phyloP scores from a whole-genome alignment of 2,797 vertebrate genomes.

The Cyprinodon diabolis region DNA sequence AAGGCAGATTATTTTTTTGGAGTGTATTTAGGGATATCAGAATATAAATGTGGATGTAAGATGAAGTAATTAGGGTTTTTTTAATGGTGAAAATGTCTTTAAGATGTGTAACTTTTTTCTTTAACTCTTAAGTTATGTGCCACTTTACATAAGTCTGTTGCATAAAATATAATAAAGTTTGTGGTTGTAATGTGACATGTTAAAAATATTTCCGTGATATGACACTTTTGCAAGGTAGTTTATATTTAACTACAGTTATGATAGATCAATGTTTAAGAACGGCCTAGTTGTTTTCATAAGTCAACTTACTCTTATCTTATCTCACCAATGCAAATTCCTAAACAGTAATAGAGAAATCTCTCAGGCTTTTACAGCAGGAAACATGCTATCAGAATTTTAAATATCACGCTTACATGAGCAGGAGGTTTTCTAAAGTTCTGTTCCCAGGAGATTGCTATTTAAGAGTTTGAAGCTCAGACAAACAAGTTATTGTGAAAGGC shows the following conservation, averaged over 20 bases:
- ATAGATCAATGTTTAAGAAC: background rate
- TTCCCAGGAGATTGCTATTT: slow-evolving; percentile 63
- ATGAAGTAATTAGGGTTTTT: too few species aligned
- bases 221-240: background rate
- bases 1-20: background rate
- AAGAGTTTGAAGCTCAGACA: slow-evolving; percentile 46
- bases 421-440: slow-evolving; percentile 12
- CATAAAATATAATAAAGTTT: background rate
- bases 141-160: background rate
- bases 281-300: slow-evolving; percentile 23
- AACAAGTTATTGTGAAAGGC: slow-evolving; percentile 70
- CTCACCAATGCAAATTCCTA: slow-evolving; percentile 29
- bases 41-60: background rate
- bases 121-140: background rate
- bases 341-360: slow-evolving; percentile 11
- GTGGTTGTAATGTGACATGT: background rate
- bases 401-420: background rate
- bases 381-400: slow-evolving; percentile 24
- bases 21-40: background rate
- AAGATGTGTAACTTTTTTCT: background rate
- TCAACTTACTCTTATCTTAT: slow-evolving; percentile 16
- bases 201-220: background rate
- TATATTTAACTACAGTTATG: background rate
- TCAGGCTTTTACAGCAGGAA: slow-evolving; percentile 18
- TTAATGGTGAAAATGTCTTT: background rate